These are phyloP conservation scores for Monoplex corrugatus DNA, from an alignment of 2,888 invertebrate genomes.

Conservation along the genomic window DNA sequence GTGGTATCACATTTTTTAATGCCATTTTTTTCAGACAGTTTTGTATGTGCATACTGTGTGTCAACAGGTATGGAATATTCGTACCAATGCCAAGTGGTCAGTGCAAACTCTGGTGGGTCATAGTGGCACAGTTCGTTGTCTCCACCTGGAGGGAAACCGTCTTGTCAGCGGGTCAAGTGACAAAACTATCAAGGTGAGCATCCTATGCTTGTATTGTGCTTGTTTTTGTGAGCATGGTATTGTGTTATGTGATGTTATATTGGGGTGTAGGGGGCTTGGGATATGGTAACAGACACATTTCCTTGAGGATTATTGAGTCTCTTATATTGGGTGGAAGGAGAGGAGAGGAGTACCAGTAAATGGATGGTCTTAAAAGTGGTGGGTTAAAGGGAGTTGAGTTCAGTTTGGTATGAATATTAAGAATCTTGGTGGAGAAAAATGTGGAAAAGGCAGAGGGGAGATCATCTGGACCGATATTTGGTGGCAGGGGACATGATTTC, in stretches of 20 bases:
- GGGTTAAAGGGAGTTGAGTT: too few relatives aligned
- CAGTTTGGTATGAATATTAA: too few relatives aligned
- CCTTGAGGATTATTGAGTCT: neutral
- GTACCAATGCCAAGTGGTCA: slow-evolving; percentile 83
- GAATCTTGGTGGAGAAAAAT: too few relatives aligned
- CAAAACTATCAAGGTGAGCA: slow-evolving; percentile 81
- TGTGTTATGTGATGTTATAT: neutral
- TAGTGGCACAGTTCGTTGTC: slow-evolving; percentile 83
- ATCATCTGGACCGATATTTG: too few relatives aligned
- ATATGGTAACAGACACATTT: neutral
- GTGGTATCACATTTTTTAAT: too few relatives aligned
- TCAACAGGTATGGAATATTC: slow-evolving; percentile 83
- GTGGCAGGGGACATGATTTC: too few relatives aligned
- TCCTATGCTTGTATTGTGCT: neutral
- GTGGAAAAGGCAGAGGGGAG: too few relatives aligned
- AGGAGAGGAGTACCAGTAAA: neutral
- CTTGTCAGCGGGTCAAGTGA: slow-evolving; percentile 83
- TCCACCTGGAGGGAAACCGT: slow-evolving; percentile 82
- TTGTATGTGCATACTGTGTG: neutral
- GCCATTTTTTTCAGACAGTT: too few relatives aligned
- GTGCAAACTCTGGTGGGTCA: slow-evolving; percentile 84
- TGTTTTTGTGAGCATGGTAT: neutral
- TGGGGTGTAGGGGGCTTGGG: neutral
- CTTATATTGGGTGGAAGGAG: neutral
- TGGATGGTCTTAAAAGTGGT: too few relatives aligned